phyloP scores from a whole-genome alignment of 2,888 invertebrate genomes.

The Campaea margaritaria region DNA sequence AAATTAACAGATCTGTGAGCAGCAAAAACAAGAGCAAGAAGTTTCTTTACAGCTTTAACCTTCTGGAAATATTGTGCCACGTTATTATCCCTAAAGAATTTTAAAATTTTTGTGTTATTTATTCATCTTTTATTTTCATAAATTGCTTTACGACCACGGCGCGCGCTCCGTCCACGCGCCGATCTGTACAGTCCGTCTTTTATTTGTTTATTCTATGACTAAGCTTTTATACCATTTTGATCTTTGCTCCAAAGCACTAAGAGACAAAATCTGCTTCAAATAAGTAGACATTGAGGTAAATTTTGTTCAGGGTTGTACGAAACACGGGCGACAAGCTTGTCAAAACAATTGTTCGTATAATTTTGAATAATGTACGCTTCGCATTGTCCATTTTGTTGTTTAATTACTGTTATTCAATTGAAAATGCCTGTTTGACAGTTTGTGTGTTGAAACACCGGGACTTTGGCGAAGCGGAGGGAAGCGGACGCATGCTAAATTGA shows the following conservation, averaged over 20 bases:
- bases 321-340: conserved; percentile 33
- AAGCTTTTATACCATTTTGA: conserved; percentile 7
- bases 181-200: conserved; percentile 31
- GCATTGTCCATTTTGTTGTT: conserved; percentile 28
- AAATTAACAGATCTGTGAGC: conserved; percentile 25
- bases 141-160: conserved; percentile 67
- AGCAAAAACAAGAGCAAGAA: conserved; percentile 51
- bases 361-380: conserved; percentile 20
- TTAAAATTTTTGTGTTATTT: conserved; percentile 64
- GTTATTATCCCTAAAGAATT: conserved; percentile 70
- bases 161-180: conserved; percentile 77
- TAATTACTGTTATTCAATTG: conserved; percentile 39
- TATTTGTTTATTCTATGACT: conserved; percentile 3
- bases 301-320: conserved; percentile 15
- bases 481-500: conserved; percentile 32
- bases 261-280: not conserved
- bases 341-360: conserved; percentile 24
- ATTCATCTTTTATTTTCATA: conserved; percentile 60
- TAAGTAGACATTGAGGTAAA: conserved; percentile 1
- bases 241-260: not conserved
- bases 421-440: conserved; percentile 24
- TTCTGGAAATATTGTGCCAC: conserved; percentile 69
- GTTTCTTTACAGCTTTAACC: conserved; percentile 55
- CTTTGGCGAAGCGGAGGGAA: conserved; percentile 38
- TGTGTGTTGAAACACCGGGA: conserved; percentile 31